Conservation (phyloP, 2,113 vertebrate species). For the Myocastor coypus region DNA sequence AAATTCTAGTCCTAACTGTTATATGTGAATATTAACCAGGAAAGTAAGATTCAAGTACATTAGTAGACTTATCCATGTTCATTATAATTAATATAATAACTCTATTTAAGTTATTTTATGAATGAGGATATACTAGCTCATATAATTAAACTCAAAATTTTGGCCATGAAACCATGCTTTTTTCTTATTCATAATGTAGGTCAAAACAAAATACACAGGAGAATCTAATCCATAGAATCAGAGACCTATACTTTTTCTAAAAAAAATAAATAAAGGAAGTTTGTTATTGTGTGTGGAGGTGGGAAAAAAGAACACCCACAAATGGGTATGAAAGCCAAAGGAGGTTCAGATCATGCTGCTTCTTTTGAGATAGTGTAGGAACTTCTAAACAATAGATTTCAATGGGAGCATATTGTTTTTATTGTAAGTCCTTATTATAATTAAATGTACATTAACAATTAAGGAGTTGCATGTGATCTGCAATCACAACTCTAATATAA, state of each 20-base stretch:
- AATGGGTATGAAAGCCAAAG: background rate
- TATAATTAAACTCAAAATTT: background rate
- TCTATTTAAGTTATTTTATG: background rate
- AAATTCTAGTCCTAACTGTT: background rate
- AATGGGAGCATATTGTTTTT: background rate
- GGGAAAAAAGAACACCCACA: background rate
- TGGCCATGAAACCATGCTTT: background rate
- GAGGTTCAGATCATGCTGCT: background rate
- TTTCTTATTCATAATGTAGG: background rate
- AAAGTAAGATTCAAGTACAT: background rate
- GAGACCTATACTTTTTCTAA: background rate
- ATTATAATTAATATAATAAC: background rate
- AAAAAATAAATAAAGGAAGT: background rate
- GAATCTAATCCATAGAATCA: background rate
- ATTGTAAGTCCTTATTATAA: background rate
- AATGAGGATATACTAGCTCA: background rate
- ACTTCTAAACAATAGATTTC: background rate
- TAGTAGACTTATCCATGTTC: background rate
- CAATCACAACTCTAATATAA: background rate
- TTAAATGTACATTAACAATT: background rate
- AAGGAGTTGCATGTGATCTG: background rate
- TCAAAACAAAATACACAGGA: background rate
- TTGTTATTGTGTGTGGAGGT: background rate
- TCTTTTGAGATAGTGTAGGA: background rate
- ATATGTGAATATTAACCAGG: background rate